Conservation (phyloP, 1,140 invertebrate genomes). For the Agrilus planipennis region DNA sequence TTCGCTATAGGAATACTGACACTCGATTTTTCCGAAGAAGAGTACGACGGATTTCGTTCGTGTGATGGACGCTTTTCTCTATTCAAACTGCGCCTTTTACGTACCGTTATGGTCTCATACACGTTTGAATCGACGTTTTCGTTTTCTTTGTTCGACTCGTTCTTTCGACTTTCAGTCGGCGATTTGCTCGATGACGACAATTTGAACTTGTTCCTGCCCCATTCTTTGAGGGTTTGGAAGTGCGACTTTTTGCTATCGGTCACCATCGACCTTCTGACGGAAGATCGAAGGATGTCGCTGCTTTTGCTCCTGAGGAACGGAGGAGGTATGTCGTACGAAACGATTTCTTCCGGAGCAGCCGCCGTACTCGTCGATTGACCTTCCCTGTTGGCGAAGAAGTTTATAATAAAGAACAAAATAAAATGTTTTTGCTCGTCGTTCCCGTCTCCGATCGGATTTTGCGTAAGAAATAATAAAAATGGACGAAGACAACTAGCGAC, state of each 20-base stretch:
- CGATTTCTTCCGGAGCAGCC: no score
- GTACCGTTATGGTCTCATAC: slow-evolving; percentile 50
- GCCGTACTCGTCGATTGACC: slow-evolving; percentile 17
- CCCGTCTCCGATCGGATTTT: no score
- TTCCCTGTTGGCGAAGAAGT: slow-evolving; percentile 20
- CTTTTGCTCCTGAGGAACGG: slow-evolving; percentile 56
- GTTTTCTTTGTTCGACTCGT: slow-evolving; percentile 11
- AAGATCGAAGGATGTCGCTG: slow-evolving; percentile 48
- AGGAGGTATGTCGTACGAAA: no score
- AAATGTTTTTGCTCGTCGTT: no score
- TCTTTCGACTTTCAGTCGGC: slow-evolving; percentile 14
- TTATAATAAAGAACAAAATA: no score
- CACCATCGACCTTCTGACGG: slow-evolving; percentile 42
- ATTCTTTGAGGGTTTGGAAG: slow-evolving; percentile 69
- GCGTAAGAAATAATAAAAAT: no score
- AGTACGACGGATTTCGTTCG: slow-evolving; percentile 58
- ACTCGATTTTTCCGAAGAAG: slow-evolving; percentile 55
- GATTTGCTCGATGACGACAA: slow-evolving; percentile 30
- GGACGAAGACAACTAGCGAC: no score
- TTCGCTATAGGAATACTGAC: slow-evolving; percentile 43
- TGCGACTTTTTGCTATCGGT: slow-evolving; percentile 52
- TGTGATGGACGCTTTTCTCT: slow-evolving; percentile 40
- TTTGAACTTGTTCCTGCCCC: slow-evolving; percentile 65
- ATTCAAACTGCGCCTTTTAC: slow-evolving; percentile 38
- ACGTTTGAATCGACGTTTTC: slow-evolving; percentile 46